Percentiles rank a stretch among this genome's conserved stretches.
Evolutionary conservation across 2,888 invertebrate species (phyloP).

Genomic region (Thymelicus sylvestris): DNA sequence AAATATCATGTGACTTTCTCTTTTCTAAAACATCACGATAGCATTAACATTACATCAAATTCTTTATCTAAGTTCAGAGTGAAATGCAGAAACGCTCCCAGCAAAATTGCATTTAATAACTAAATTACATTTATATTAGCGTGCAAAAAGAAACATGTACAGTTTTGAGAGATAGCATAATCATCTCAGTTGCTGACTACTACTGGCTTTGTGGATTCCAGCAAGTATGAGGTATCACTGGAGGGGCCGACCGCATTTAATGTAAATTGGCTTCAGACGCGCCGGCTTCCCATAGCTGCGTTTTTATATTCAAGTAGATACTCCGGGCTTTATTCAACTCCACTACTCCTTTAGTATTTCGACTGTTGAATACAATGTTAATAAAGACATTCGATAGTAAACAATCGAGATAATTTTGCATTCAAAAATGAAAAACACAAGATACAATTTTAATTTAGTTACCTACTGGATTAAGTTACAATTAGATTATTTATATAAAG

Average conservation of each 20-base stretch:
- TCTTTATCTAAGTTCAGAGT: conserved; percentile 8
- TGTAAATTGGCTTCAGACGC: conserved; percentile 76
- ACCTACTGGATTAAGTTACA: conserved; percentile 29
- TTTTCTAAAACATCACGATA: too few species aligned
- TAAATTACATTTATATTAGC: conserved; percentile 33
- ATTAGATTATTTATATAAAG: conserved; percentile 33
- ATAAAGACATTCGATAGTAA: not conserved
- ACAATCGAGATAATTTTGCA: not conserved
- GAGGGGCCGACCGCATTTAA: conserved; percentile 77
- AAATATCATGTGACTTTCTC: too few species aligned
- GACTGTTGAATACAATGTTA: conserved; percentile 9
- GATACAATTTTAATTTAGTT: conserved; percentile 3
- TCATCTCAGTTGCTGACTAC: conserved; percentile 40
- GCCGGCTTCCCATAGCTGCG: conserved; percentile 63
- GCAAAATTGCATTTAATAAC: conserved; percentile 34
- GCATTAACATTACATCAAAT: not conserved
- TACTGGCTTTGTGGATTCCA: conserved; percentile 49
- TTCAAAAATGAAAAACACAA: not conserved
- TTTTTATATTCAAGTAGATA: conserved; percentile 80
- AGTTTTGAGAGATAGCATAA: conserved; percentile 51
- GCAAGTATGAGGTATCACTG: conserved; percentile 73
- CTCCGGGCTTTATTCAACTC: conserved; percentile 74
- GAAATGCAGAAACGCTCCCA: conserved; percentile 13
- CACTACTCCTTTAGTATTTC: conserved; percentile 47
- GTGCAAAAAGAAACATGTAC: conserved; percentile 39